Conservation (phyloP, 2,888 invertebrate species). For the Anticlea derivata region DNA sequence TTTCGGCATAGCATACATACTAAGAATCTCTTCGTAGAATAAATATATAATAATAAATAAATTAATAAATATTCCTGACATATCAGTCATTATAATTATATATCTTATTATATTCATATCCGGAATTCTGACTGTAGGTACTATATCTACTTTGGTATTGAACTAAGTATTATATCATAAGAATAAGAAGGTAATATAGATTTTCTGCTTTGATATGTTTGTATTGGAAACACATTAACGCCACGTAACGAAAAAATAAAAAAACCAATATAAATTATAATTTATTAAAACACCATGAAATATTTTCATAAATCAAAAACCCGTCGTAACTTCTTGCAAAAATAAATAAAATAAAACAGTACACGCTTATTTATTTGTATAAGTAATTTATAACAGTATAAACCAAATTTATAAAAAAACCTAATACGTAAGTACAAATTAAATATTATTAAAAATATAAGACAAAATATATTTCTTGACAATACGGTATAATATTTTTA, state of each 20-base stretch:
- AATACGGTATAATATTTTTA: conserved; percentile 1
- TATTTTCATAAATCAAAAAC: conserved; percentile 7
- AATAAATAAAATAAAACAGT: conserved; percentile 6
- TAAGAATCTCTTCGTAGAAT: too few relatives aligned
- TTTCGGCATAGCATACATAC: too few relatives aligned
- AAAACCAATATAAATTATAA: conserved; percentile 19
- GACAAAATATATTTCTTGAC: conserved; percentile 3
- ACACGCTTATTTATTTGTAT: neutral
- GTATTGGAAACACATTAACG: neutral
- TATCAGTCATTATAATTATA: too few relatives aligned
- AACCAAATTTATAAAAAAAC: conserved; percentile 14
- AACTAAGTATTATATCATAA: too few relatives aligned
- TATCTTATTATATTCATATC: too few relatives aligned
- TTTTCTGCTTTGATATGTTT: too few relatives aligned
- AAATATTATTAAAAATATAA: conserved; percentile 15
- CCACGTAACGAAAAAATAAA: neutral
- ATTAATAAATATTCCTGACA: too few relatives aligned
- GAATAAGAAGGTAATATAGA: too few relatives aligned
- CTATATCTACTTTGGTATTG: too few relatives aligned
- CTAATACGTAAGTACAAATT: conserved; percentile 28
- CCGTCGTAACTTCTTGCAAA: conserved; percentile 1
- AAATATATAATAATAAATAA: too few relatives aligned
- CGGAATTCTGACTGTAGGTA: too few relatives aligned
- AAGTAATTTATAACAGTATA: neutral
- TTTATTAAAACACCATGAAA: conserved; percentile 21